Evolutionary conservation across 2,888 invertebrate species (phyloP).

Genomic region (Hylaea fasciaria): DNA sequence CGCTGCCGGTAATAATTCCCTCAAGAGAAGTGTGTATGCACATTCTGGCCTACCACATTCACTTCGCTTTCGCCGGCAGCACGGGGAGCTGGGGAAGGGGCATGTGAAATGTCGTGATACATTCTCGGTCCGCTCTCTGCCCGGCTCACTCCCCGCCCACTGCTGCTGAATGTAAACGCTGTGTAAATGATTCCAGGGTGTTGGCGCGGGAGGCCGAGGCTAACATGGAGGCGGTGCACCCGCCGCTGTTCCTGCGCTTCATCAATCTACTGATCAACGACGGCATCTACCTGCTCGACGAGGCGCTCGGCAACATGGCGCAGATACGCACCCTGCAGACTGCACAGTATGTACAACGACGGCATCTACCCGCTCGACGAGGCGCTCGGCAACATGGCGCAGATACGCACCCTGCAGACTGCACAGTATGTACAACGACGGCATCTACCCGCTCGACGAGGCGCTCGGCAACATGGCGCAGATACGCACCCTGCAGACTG

Average conservation of each 20-base stretch:
- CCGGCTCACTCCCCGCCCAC: no score
- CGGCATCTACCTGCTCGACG: constrained; percentile 97
- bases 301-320: constrained; percentile 95
- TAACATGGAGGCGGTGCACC: constrained; percentile 95
- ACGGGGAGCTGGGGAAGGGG: no score
- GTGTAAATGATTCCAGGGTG: constrained; percentile 75
- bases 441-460: constrained; percentile 97
- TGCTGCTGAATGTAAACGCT: no score
- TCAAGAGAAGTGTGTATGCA: no score
- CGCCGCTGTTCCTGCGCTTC: constrained; percentile 97
- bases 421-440: constrained; percentile 90
- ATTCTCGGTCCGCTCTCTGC: no score
- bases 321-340: constrained; percentile 93
- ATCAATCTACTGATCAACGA: constrained; percentile 99
- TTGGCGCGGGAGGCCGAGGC: constrained; percentile 92
- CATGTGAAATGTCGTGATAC: no score
- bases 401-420: constrained; percentile 92
- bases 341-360: constrained; percentile 90
- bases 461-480: constrained; percentile 95
- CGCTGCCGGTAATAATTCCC: no score
- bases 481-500: constrained; percentile 91
- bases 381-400: constrained; percentile 94
- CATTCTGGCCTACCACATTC: no score
- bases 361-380: constrained; percentile 98
- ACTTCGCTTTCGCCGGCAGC: no score